These are phyloP conservation scores for Patella vulgata DNA, from an alignment of 1,140 invertebrate species.

Conservation along the genomic window DNA sequence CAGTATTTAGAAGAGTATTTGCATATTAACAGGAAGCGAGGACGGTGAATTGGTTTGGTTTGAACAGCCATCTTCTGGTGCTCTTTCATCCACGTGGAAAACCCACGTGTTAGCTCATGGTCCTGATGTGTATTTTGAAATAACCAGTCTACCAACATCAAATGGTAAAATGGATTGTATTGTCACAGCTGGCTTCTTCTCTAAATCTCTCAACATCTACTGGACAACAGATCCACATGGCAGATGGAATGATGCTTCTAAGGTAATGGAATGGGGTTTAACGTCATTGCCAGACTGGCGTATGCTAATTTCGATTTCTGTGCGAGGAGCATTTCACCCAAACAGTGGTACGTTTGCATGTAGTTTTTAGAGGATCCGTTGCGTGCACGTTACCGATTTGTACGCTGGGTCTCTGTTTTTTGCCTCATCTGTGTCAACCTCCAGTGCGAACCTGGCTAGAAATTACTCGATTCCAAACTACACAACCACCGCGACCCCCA, in stretches of 20 bases:
- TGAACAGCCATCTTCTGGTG: constrained; percentile 52
- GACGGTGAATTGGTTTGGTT: constrained; percentile 62
- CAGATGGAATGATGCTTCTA: constrained; percentile 54
- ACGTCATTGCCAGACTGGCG: not conserved
- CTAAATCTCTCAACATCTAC: constrained; percentile 54
- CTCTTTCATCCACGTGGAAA: constrained; percentile 46
- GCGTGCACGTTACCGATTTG: too few relatives aligned
- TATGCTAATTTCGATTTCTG: not conserved
- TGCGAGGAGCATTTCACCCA: not conserved
- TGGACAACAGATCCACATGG: constrained; percentile 54
- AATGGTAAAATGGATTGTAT: constrained; percentile 55
- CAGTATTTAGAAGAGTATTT: too few relatives aligned
- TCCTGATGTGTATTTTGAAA: constrained; percentile 61
- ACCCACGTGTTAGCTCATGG: constrained; percentile 56
- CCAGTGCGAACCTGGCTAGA: too few relatives aligned
- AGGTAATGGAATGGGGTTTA: constrained; percentile 30
- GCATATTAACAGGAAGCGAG: too few relatives aligned
- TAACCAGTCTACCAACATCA: constrained; percentile 45
- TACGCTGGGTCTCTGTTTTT: too few relatives aligned
- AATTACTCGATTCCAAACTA: too few relatives aligned
- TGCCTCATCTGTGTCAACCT: too few relatives aligned
- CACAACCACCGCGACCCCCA: too few relatives aligned
- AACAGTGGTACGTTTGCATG: not conserved
- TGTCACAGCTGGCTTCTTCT: constrained; percentile 61
- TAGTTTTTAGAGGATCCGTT: not conserved